Evolutionary conservation across 2,113 vertebrate species (phyloP).

Genomic region (Mungos mungo): DNA sequence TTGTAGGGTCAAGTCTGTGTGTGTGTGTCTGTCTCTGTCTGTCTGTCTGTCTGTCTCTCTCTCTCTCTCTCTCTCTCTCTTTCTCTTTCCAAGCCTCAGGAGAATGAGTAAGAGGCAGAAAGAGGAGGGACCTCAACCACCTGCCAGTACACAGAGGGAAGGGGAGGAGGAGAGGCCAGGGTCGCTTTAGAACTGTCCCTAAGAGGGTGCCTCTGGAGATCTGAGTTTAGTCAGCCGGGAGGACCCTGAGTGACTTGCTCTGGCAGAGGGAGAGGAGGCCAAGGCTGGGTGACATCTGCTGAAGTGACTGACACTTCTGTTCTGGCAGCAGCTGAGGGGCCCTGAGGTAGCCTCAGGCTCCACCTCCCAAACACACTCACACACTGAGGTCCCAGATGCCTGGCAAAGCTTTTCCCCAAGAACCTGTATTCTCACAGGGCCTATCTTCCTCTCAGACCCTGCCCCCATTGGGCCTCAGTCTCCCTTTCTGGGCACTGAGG

Average conservation of each 20-base stretch:
- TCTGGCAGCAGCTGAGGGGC: background rate
- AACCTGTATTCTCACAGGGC: background rate
- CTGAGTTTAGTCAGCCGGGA: background rate
- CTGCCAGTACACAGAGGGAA: background rate
- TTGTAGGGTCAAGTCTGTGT: background rate
- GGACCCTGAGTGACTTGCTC: background rate
- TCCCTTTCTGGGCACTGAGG: slow-evolving; percentile 30
- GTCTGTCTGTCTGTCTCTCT: no score
- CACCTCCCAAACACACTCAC: background rate
- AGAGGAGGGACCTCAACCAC: slow-evolving; percentile 3
- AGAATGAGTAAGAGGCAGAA: background rate
- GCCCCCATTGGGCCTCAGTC: slow-evolving; percentile 32
- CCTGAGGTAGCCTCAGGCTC: background rate
- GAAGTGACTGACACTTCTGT: background rate
- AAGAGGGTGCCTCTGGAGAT: background rate
- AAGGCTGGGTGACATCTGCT: background rate
- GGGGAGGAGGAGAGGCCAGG: background rate
- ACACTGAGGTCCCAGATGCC: background rate
- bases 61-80: no score
- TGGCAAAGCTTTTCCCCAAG: background rate
- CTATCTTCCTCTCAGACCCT: background rate
- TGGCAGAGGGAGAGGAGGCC: background rate
- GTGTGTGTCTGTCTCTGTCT: background rate
- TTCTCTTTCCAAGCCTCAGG: background rate
- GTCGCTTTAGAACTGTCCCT: background rate